phyloP scores from a whole-genome alignment of 2,888 invertebrate species.

The Mythimna lalbum region DNA sequence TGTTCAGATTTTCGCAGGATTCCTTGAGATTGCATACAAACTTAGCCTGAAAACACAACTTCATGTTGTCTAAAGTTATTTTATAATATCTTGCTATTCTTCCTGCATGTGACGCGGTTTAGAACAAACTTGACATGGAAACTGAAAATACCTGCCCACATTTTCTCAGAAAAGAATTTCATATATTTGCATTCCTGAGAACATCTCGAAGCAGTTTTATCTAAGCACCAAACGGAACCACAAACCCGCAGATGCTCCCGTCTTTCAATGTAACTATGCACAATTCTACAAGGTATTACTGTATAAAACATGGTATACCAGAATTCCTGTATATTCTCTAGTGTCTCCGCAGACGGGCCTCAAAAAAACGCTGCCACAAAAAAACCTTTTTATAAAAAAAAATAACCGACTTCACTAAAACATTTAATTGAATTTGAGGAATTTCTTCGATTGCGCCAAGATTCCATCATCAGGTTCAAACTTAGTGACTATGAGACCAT shows the following conservation, averaged over 20 bases:
- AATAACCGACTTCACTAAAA: too few relatives aligned
- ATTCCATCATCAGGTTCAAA: too few relatives aligned
- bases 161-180: neutral
- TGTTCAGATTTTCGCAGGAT: neutral
- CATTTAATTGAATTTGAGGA: too few relatives aligned
- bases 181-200: conserved; percentile 13
- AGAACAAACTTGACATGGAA: neutral
- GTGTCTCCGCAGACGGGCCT: too few relatives aligned
- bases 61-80: too few relatives aligned
- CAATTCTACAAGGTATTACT: conserved; percentile 7
- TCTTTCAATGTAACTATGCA: conserved; percentile 7
- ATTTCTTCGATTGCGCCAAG: too few relatives aligned
- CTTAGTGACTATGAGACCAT: too few relatives aligned
- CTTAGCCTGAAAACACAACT: neutral
- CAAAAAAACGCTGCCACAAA: too few relatives aligned
- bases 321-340: conserved; percentile 33
- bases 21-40: neutral
- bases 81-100: neutral
- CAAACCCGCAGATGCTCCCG: conserved; percentile 12
- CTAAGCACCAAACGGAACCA: neutral
- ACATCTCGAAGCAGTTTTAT: conserved; percentile 6
- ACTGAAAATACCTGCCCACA: neutral
- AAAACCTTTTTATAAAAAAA: too few relatives aligned
- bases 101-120: neutral
- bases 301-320: conserved; percentile 7